Evolutionary conservation across 2,797 vertebrate species (phyloP), one percentile per base, ranked within the genome.

Genomic region (Gymnopithys bicolor): DNA sequence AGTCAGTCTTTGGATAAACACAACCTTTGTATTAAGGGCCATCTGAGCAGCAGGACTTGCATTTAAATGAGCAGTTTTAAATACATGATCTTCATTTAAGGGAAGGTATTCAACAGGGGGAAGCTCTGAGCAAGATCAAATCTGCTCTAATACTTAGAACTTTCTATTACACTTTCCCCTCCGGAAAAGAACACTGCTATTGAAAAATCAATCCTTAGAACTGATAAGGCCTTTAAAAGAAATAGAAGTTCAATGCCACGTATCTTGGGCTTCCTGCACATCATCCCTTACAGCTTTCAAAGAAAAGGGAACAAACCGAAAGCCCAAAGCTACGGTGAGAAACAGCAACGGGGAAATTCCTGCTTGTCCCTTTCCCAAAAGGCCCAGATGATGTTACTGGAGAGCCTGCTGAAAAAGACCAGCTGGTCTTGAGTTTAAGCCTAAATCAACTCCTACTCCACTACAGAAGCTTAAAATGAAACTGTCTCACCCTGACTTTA

Each of bases 171-270:
- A 0, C 23, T 48, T 86, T 64, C 27, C 30, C 13, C 30, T 24
- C 41, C 43, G 52, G 64, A 73, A 56, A 77, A 84, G 56, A 78
- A 53, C 6, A 21, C 1, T 32, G 28, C 49, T 75, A 19, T 32
- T 83, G 71, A 80, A 95, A 92, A 92, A 59, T 17, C 18, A 48
- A 80, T 18, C 32, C 64, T 85, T 62, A 67, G 89, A 92, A 87
- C 19, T 62, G 58, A 45, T 33, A 74, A 66, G 11, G 49, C 35
- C 67, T 55, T 85, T 27, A 70, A 87, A 70, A 48, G 32, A 92
- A 87, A 75, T 9, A 27, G 7, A 88, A 80, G 30, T 67, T 85
- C 56, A 92, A 23, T 2, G 5, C 10, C 62, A 77, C 0, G 0
- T 14, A 45, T 53, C n/a, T 17, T 67, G 60, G 55, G 27, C 30